phyloP scores from a whole-genome alignment of 30 jellyfish, hydroid and myxozoan genomes.

The Aurelia sp. region DNA sequence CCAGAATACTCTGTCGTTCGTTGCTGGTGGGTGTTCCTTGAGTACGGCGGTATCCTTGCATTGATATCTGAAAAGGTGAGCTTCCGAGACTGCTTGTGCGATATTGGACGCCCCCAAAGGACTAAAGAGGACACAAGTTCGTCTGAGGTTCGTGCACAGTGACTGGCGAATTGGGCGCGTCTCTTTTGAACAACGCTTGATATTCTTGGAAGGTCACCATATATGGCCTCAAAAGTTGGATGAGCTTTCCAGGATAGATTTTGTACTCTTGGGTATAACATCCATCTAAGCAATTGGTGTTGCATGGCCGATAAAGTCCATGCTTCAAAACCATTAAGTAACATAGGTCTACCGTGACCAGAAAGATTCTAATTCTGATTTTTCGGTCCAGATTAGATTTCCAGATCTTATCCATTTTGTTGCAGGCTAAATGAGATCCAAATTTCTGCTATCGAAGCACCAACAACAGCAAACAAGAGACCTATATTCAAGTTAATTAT shows the following conservation, averaged over 20 bases:
- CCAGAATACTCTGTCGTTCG: conserved; percentile 2
- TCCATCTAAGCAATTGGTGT: background rate
- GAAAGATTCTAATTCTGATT: background rate
- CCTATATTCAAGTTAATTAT: no score
- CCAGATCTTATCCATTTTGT: conserved; percentile 14
- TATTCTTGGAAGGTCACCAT: conserved; percentile 16
- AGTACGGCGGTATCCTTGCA: background rate
- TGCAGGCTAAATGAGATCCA: background rate
- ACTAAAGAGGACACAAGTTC: conserved; percentile 26
- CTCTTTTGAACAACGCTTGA: conserved; percentile 18
- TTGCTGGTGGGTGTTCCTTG: conserved; percentile 14
- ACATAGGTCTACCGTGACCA: background rate
- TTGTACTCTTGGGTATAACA: background rate
- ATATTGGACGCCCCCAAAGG: conserved; percentile 39
- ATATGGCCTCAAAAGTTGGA: conserved; percentile 19
- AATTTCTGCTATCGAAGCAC: no score
- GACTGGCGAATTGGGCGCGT: conserved; percentile 51
- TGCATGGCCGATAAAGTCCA: background rate
- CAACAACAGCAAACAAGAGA: no score
- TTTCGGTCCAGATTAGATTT: conserved; percentile 2
- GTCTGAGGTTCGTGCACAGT: conserved; percentile 39
- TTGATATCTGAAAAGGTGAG: conserved; percentile 21
- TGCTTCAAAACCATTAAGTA: background rate
- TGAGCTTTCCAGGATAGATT: conserved; percentile 18
- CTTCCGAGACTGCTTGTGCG: conserved; percentile 27